phyloP scores from a whole-genome alignment of 1,140 invertebrate genomes.

The Globodera rostochiensis region DNA sequence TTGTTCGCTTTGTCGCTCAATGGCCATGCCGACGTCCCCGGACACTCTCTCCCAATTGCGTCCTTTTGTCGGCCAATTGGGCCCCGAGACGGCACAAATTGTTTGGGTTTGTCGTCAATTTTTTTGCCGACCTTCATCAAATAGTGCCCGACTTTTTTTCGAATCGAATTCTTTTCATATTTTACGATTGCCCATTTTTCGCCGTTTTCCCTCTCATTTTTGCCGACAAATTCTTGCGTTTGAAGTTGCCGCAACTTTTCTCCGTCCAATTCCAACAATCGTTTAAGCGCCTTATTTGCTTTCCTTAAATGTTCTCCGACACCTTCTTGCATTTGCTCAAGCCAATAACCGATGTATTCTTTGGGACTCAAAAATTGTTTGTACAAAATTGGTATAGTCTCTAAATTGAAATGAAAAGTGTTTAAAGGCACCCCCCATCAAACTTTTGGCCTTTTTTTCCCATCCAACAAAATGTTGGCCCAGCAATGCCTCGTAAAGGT shows the following conservation, averaged over 20 bases:
- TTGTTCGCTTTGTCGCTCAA: not conserved
- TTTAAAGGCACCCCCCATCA: not conserved
- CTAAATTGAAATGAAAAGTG: not conserved
- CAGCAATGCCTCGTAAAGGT: not conserved
- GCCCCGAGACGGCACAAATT: no score
- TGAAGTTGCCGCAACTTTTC: not conserved
- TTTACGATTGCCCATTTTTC: not conserved
- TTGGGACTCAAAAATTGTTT: not conserved
- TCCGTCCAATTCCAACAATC: not conserved
- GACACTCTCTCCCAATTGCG: not conserved
- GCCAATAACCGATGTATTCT: not conserved
- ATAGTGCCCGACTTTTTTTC: not conserved
- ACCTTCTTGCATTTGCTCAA: not conserved
- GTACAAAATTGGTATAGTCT: not conserved
- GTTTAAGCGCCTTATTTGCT: not conserved
- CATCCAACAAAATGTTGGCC: not conserved
- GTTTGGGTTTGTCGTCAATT: not conserved
- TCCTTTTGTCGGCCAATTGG: no score
- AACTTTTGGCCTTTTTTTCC: not conserved
- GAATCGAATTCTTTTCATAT: not conserved
- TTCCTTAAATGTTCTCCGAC: not conserved
- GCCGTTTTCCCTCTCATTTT: not conserved
- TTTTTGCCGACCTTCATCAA: not conserved
- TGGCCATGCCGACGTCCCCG: not conserved
- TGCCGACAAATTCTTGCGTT: not conserved